These are phyloP conservation scores for Chaetura pelagica DNA, from an alignment of 2,113 vertebrate species.

Conservation along the genomic window DNA sequence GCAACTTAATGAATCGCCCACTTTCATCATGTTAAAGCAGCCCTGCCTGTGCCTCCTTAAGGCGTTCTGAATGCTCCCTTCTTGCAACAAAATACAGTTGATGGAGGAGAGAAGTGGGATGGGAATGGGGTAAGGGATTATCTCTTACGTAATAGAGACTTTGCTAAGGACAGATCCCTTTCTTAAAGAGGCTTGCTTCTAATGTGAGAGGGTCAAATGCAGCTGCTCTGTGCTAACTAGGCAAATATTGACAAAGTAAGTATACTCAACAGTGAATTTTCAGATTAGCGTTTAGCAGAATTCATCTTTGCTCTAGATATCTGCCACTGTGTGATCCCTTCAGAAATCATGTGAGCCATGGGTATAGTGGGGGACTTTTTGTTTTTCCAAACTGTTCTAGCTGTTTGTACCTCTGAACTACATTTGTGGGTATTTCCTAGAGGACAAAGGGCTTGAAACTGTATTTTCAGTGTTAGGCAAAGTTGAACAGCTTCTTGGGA, in stretches of 20 bases:
- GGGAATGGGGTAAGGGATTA: constrained; percentile 28
- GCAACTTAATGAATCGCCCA: background rate
- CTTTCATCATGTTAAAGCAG: background rate
- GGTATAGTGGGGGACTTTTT: background rate
- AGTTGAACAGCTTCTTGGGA: background rate
- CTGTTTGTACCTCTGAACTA: constrained; percentile 42
- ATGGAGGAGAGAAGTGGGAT: background rate
- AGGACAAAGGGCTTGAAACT: constrained; percentile 54
- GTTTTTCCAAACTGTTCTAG: background rate
- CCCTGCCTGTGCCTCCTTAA: background rate
- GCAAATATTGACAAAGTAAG: constrained; percentile 26
- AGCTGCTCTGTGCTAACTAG: background rate
- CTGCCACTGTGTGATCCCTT: background rate
- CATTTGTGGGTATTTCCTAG: constrained; percentile 44
- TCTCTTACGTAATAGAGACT: background rate
- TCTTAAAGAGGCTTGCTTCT: constrained; percentile 6
- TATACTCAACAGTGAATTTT: background rate
- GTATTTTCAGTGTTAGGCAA: background rate
- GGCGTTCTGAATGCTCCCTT: background rate
- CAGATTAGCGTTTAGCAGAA: background rate
- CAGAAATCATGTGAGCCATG: constrained; percentile 17
- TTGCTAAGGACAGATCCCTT: background rate
- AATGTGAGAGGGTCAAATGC: background rate
- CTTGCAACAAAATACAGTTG: background rate
- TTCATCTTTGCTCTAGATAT: constrained; percentile 50